A percentile compares a stretch with the other conserved stretches of the same genome.
Conservation (phyloP, 2,797 vertebrate species). For the Sebastiscus albofasciatus region DNA sequence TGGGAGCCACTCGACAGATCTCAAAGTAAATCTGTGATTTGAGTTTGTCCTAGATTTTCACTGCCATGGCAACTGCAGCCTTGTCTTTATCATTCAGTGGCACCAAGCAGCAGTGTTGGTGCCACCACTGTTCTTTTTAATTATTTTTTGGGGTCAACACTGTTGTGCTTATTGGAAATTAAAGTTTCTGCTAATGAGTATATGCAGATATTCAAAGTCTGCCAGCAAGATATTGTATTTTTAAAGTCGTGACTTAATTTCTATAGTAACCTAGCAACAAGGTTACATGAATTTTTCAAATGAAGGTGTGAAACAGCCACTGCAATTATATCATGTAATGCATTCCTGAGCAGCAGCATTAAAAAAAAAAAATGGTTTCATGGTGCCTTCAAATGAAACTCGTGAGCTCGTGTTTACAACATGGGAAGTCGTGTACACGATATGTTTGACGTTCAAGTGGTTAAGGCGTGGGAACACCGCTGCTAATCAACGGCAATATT, state of each 20-base stretch:
- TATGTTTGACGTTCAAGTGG: too few species aligned
- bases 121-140: not conserved
- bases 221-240: not conserved
- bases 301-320: not conserved
- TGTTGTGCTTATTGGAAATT: not conserved
- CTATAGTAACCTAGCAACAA: not conserved
- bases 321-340: not conserved
- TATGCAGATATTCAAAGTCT: not conserved
- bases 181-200: not conserved
- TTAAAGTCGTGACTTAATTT: not conserved
- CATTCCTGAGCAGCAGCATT: not conserved
- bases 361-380: not conserved
- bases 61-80: conserved; percentile 42
- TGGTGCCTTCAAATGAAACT: not conserved
- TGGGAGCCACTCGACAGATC: not conserved
- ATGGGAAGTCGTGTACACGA: too few species aligned
- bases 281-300: not conserved
- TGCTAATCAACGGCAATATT: too few species aligned
- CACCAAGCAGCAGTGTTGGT: not conserved
- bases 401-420: too few species aligned
- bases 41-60: not conserved
- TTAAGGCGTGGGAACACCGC: too few species aligned
- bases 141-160: not conserved
- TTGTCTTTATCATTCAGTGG: not conserved
- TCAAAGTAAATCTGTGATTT: not conserved